Base-by-base conservation (phyloP, 2,888 invertebrate genomes). In the Ellobium chinense region DNA sequence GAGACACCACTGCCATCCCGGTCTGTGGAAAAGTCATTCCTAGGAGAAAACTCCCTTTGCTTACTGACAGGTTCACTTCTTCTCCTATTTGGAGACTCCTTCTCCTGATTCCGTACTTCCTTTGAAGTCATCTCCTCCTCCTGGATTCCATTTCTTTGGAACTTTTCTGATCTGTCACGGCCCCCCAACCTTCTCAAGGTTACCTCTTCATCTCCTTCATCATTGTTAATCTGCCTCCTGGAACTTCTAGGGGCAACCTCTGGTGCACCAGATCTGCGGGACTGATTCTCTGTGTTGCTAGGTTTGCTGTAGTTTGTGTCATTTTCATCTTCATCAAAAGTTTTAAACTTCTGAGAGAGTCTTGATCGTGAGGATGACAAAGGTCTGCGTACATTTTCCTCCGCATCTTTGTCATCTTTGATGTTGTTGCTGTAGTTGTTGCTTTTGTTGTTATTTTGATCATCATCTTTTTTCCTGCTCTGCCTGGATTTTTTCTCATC, bases 401-500 rank as follows among this genome's bases (percentile, higher is more conserved):
- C 31, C 3, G 29, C 31, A 27, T 37, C 31, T 14, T 14, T 69
- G n/a, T 65, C 14, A 9, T 31, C 37, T 39, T 58, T 63, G 3
- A 37, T 39, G 4, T 29, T 21, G n/a, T 31, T 74, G 54, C 37
- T 74, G 9, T 62, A 37, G 7, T 68, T 76, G 36, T 80, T 74
- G 24, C 27, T 68, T 21, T 68, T 68, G 18, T 68, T 36, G 37
- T 68, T 36, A 36, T 68, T 70, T 70, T 70, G 70, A 70, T 70
- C 54, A 70, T 70, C 54, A 12, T 24, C 9, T 12, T 65, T 65
- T 24, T 5, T 7, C 5, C 60, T n/a, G 27, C 5, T 60, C 5
- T 60, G 60, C 5, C 27, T 60, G 5, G 5, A 7, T 5, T 60
- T 60, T 65, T 81, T 60, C 5, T 72, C 78, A 21, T 85, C 85